A percentile compares a stretch with the other conserved stretches of the same genome.
These are phyloP conservation scores for Pomatorhinus ruficollis DNA, from an alignment of 2,113 vertebrate species.

Conservation along the genomic window DNA sequence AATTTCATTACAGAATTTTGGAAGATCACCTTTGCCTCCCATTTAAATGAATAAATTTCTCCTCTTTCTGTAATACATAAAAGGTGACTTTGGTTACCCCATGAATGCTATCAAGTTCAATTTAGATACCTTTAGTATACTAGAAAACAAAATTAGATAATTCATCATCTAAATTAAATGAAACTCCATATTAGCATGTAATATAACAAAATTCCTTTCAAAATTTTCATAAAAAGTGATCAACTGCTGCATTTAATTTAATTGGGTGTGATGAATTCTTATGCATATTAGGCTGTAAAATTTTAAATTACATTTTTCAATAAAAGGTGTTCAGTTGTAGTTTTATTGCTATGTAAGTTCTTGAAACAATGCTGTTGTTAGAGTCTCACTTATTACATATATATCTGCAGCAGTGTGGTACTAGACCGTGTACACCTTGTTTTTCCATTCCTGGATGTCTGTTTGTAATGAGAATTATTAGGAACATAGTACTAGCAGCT, in stretches of 20 bases:
- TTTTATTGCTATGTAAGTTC: background rate
- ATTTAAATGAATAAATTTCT: background rate
- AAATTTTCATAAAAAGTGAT: slow-evolving; percentile 7
- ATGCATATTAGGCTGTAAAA: background rate
- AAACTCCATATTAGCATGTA: background rate
- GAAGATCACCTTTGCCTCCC: background rate
- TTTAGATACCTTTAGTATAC: background rate
- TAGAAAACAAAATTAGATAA: background rate
- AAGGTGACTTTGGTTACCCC: background rate
- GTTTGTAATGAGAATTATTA: background rate
- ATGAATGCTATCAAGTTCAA: background rate
- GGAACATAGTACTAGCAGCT: background rate
- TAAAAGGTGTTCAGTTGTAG: background rate
- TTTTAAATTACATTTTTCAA: background rate
- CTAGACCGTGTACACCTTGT: background rate
- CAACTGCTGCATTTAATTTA: slow-evolving; percentile 9
- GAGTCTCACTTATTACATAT: background rate
- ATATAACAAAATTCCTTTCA: background rate
- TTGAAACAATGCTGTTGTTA: background rate
- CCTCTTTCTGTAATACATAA: background rate
- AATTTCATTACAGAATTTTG: background rate
- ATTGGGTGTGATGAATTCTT: slow-evolving; percentile 12
- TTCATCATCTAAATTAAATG: slow-evolving; percentile 31
- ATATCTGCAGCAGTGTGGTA: background rate
- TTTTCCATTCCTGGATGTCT: background rate